Evolutionary conservation across 2,113 vertebrate species (phyloP).

Genomic region (Puffinus mauretanicus): DNA sequence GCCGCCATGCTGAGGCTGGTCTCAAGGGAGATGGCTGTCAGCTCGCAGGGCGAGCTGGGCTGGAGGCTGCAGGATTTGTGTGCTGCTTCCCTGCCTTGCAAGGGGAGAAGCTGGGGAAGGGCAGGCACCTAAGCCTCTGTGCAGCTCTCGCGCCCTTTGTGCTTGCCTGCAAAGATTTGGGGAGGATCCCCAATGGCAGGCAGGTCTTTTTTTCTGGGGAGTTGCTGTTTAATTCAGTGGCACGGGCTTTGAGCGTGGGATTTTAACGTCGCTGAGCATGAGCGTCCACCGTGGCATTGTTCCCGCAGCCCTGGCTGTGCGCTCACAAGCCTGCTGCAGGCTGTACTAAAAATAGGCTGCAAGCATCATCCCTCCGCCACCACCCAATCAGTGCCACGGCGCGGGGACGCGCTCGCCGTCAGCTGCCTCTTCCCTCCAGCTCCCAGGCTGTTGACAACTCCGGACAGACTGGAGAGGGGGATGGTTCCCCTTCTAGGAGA

Average conservation of each 20-base stretch:
- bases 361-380: constrained; percentile 29
- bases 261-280: background rate
- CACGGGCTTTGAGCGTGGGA: background rate
- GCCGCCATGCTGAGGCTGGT: background rate
- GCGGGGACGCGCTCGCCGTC: background rate
- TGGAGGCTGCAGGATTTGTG: background rate
- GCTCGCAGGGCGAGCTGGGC: background rate
- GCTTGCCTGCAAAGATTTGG: background rate
- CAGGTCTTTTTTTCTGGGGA: background rate
- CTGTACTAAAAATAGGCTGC: constrained; percentile 61
- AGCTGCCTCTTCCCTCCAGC: constrained; percentile 6
- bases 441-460: background rate
- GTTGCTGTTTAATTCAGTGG: background rate
- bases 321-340: constrained; percentile 33
- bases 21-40: background rate
- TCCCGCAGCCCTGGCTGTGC: background rate
- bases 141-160: background rate
- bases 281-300: background rate
- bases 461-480: background rate
- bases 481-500: background rate
- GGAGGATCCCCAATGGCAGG: background rate
- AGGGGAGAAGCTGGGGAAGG: background rate
- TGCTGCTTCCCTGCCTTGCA: background rate
- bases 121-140: background rate
- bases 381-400: background rate